Conservation (phyloP, 2,888 invertebrate species). For the Antheraea yamamai region DNA sequence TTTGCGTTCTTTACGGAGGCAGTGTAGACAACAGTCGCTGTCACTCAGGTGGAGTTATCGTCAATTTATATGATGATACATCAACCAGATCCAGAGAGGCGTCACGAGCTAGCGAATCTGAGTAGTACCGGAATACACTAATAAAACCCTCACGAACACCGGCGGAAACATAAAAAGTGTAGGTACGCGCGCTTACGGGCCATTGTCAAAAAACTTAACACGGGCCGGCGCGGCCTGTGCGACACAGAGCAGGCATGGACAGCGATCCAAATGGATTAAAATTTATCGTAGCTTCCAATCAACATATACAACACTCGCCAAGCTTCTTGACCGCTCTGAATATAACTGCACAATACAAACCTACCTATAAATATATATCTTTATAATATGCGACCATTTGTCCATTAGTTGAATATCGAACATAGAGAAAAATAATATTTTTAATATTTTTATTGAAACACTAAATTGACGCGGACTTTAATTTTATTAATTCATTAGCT, state of each 20-base stretch:
- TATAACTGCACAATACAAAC: no score
- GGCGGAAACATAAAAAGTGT: slow-evolving; percentile 36
- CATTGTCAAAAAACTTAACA: slow-evolving; percentile 32
- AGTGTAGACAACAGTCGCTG: background rate
- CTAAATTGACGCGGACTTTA: no score
- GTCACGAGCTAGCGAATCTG: background rate
- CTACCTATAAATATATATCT: no score
- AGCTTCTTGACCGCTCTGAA: no score
- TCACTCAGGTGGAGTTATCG: background rate
- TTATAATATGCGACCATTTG: no score
- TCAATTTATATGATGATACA: background rate
- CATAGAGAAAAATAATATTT: no score
- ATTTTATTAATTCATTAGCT: no score
- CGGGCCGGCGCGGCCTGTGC: slow-evolving; percentile 3
- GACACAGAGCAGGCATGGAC: background rate
- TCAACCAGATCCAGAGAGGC: background rate
- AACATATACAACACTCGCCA: background rate
- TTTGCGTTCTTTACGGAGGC: no score
- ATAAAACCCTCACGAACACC: slow-evolving; percentile 34
- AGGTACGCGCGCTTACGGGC: slow-evolving; percentile 25
- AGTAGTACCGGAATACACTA: slow-evolving; percentile 23
- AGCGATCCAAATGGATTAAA: slow-evolving; percentile 7
- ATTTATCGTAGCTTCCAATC: background rate
- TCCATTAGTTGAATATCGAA: no score
- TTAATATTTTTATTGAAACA: no score